Evolutionary conservation across 2,888 invertebrate genomes (phyloP).

Genomic region (Leistus spinibarbis): DNA sequence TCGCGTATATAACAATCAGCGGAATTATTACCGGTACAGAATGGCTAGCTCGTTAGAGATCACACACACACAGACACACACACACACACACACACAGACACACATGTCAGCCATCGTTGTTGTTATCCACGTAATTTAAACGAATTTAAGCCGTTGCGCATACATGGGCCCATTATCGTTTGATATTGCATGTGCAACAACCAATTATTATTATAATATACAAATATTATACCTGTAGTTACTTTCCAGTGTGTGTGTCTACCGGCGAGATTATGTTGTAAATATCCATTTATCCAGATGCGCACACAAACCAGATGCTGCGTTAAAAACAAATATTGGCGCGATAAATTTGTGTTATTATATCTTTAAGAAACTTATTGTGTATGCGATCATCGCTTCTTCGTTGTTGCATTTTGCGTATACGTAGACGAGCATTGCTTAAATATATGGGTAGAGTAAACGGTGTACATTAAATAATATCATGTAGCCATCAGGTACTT

Average conservation of each 20-base stretch:
- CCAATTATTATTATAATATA: not conserved
- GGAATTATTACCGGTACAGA: conserved; percentile 1
- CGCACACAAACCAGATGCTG: not conserved
- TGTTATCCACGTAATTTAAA: not conserved
- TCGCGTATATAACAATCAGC: conserved; percentile 5
- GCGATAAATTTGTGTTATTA: not conserved
- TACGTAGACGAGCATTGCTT: not conserved
- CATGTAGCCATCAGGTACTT: not conserved
- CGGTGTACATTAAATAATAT: not conserved
- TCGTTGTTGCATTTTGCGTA: not conserved
- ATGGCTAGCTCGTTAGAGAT: not conserved
- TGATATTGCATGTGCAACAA: not conserved
- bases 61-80: not conserved
- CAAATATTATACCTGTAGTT: not conserved
- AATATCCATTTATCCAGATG: not conserved
- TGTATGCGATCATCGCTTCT: not conserved
- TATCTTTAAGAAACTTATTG: not conserved
- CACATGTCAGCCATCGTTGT: not conserved
- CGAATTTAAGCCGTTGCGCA: not conserved
- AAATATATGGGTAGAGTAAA: not conserved
- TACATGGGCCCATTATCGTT: conserved; percentile 1
- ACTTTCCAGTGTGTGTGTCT: not conserved
- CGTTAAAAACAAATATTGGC: not conserved
- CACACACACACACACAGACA: not conserved
- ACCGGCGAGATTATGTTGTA: not conserved